Evolutionary conservation across 2,113 vertebrate species (phyloP), one percentile per base, ranked within the genome.

Genomic region (Aspiorhynchus laticeps): DNA sequence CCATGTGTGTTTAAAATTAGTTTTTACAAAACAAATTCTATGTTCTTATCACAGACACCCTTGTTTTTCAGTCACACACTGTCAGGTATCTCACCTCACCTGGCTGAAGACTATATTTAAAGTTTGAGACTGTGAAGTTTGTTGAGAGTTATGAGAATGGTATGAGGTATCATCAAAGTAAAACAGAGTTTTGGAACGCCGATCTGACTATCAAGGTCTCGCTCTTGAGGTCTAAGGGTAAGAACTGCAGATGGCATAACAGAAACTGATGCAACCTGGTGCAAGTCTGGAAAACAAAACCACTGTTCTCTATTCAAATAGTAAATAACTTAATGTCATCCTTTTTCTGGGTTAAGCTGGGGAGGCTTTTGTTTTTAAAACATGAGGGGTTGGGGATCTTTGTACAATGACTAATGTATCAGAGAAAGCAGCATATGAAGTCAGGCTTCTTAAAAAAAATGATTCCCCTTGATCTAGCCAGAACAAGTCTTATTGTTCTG

Each of bases 191-290:
- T 91, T 56, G n/a, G 36, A 86, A 28, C 17, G 12, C 24, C 11
- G 11, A 71, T 48, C 53, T 83, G 80, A 56, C 80, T 81, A 75
- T 63, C 71, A 80, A 74, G 21, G 74, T 74, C 53, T 78, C 12
- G 21, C 79, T 33, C 28, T 78, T 76, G 73, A 63, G 71, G 53
- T 59, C 65, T 79, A 80, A 87, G 83, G 10, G 48, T 56, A 15
- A 56, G 46, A 84, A 87, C 31, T 19, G 69, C 83, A 36, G 43
- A 81, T 81, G 84, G 80, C 63, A 74, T 51, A 26, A 74, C 31
- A 76, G 24, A 46, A 53, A 56, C 67, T 90, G 91, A 91, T 81
- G 88, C 84, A 91, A 89, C 76, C 77, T 28, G 33, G 80, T 89
- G 87, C 77, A 91, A 89, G 63, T 28, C 56, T 67, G 84, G 82